phyloP scores from a whole-genome alignment of 2,113 vertebrate species.

The Maylandia zebra region DNA sequence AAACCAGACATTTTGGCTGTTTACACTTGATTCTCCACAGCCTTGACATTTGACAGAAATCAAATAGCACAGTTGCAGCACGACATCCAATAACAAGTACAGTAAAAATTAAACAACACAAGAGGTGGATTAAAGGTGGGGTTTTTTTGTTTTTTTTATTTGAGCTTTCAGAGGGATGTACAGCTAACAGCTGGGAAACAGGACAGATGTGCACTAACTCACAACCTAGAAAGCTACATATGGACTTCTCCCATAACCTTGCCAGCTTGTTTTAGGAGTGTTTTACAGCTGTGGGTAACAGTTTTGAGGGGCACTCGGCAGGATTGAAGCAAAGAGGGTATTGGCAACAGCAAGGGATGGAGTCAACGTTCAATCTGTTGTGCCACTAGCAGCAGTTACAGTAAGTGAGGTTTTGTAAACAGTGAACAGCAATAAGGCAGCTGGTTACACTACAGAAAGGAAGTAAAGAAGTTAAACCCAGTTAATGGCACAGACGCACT shows the following conservation, averaged over 20 bases:
- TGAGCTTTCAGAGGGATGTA: constrained; percentile 1
- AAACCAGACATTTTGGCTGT: neutral
- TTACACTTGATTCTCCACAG: neutral
- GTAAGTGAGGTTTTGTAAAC: constrained; percentile 44
- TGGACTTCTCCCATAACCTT: neutral
- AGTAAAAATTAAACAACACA: neutral
- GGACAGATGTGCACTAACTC: neutral
- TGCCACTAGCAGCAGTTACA: constrained; percentile 27
- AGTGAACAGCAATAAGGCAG: constrained; percentile 45
- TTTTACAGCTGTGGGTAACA: neutral
- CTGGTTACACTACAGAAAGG: constrained; percentile 21
- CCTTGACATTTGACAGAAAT: neutral
- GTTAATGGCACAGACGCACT: neutral
- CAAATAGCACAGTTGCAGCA: neutral
- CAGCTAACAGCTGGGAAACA: constrained; percentile 8
- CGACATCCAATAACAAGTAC: neutral
- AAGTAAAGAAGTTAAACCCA: constrained; percentile 17
- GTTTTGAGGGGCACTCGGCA: neutral
- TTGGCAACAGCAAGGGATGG: neutral
- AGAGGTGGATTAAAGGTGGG: neutral
- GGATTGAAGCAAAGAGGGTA: neutral
- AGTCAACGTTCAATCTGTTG: neutral
- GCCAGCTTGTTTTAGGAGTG: neutral
- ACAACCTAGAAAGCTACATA: neutral
- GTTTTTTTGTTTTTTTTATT: neutral